Evolutionary conservation across 2,113 vertebrate species (phyloP).

Genomic region (Dromaius novaehollandiae): DNA sequence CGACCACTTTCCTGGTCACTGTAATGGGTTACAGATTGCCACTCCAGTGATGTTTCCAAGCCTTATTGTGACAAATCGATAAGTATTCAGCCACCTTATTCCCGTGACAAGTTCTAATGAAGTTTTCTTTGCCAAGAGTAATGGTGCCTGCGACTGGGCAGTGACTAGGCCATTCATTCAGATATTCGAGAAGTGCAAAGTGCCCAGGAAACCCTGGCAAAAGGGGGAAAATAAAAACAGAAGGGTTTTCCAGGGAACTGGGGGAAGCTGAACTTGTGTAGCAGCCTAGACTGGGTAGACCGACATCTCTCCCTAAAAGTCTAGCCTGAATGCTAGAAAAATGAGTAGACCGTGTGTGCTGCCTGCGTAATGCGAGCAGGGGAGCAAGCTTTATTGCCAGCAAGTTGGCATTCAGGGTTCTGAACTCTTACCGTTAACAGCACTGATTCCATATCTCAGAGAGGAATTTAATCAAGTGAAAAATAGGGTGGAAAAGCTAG

Average conservation of each 20-base stretch:
- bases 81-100: slow-evolving; percentile 42
- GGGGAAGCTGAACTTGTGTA: not conserved
- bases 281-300: not conserved
- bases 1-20: not conserved
- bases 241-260: not conserved
- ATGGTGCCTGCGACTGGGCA: slow-evolving; percentile 9
- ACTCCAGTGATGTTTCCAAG: not conserved
- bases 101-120: slow-evolving; percentile 57
- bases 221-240: not conserved
- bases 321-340: not conserved
- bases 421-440: not conserved
- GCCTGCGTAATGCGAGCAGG: not conserved
- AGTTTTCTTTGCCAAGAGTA: slow-evolving; percentile 59
- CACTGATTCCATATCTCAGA: not conserved
- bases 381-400: not conserved
- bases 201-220: not conserved
- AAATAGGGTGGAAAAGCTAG: not conserved
- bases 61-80: slow-evolving; percentile 54
- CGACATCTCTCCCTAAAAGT: not conserved
- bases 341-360: not conserved
- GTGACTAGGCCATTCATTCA: slow-evolving; percentile 43
- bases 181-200: slow-evolving; percentile 17
- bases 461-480: not conserved
- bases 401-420: not conserved
- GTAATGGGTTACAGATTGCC: slow-evolving; percentile 6